Conservation (phyloP, 2,888 invertebrate genomes). For the Meliscaeva auricollis region DNA sequence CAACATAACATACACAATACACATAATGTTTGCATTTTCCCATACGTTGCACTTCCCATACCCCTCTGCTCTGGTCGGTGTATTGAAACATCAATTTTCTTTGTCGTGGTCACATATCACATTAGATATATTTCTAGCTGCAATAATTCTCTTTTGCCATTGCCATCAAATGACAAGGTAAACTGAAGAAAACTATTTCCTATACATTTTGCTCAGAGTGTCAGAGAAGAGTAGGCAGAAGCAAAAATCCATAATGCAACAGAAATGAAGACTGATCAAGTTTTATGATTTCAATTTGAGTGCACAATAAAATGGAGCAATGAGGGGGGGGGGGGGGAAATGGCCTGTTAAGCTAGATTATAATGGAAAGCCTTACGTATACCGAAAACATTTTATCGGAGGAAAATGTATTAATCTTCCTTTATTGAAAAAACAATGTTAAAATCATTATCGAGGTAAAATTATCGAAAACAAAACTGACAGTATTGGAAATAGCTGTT, state of each 20-base stretch:
- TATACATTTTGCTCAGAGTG: slow-evolving; percentile 1
- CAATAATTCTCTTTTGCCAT: slow-evolving; percentile 40
- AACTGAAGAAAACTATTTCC: slow-evolving; percentile 31
- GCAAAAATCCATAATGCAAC: slow-evolving; percentile 6
- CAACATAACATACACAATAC: neutral
- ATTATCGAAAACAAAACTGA: no score
- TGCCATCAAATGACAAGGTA: slow-evolving; percentile 32
- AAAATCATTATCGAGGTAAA: no score
- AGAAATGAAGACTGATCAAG: neutral
- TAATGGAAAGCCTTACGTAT: no score
- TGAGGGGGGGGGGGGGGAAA: no score
- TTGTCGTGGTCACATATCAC: slow-evolving; percentile 27
- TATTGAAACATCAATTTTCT: neutral
- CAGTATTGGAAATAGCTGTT: no score
- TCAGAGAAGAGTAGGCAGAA: neutral
- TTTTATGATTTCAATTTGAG: neutral
- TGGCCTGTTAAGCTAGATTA: no score
- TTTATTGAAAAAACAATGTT: no score
- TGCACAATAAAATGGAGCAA: neutral
- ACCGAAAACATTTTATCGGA: no score
- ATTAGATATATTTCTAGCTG: neutral
- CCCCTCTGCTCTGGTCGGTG: neutral
- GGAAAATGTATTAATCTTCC: no score
- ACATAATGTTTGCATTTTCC: slow-evolving; percentile 13
- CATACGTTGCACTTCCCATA: neutral